Evolutionary conservation across 2,888 invertebrate species (phyloP).

Genomic region (Blera fallax): DNA sequence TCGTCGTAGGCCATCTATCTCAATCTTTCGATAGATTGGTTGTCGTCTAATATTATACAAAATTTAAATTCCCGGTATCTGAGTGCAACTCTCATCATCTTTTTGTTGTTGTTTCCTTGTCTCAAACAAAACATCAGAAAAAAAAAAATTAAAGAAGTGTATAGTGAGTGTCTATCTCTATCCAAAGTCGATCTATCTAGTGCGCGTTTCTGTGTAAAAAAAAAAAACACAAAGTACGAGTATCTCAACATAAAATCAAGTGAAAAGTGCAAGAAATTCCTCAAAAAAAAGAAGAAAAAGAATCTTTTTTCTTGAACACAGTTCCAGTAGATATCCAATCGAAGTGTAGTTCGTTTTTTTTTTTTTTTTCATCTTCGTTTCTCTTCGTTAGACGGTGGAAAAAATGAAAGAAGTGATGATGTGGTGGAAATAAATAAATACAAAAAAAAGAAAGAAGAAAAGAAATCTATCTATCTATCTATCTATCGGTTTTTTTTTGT

Average conservation of each 20-base stretch:
- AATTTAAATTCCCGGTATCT: constrained; percentile 33
- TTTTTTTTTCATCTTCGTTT: not conserved
- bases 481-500: not conserved
- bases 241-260: constrained; percentile 5
- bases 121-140: constrained; percentile 56
- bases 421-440: constrained; percentile 65
- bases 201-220: constrained; percentile 19
- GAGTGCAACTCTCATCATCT: constrained; percentile 36
- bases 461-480: not conserved
- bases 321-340: constrained; percentile 50
- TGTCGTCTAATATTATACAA: constrained; percentile 20
- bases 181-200: constrained; percentile 35
- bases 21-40: constrained; percentile 56
- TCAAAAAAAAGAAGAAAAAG: not conserved
- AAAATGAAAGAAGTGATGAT: constrained; percentile 64
- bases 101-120: constrained; percentile 50
- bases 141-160: constrained; percentile 16
- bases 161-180: constrained; percentile 3
- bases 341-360: constrained; percentile 10
- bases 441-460: constrained; percentile 24
- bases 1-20: constrained; percentile 14
- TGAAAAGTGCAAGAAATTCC: constrained; percentile 59
- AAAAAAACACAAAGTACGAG: constrained; percentile 19
- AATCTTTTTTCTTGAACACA: constrained; percentile 35
- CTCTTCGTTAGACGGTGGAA: constrained; percentile 39